phyloP scores from a whole-genome alignment of 2,797 vertebrate species.

The Kryptolebias ocellatus region DNA sequence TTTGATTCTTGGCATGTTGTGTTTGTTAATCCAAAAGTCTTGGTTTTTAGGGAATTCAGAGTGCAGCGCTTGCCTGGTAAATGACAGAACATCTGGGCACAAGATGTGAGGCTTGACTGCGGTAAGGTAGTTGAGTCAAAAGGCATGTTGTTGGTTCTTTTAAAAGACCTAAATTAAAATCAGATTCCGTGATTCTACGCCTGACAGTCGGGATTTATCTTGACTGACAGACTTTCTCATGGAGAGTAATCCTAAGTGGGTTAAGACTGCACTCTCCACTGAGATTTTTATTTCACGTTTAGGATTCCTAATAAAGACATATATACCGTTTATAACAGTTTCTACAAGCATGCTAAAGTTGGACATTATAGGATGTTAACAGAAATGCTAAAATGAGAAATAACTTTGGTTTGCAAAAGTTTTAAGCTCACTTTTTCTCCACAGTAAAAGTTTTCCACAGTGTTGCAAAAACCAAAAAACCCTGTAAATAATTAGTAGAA shows the following conservation, averaged over 20 bases:
- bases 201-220: slow-evolving; percentile 38
- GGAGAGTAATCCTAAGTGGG: slow-evolving; percentile 9
- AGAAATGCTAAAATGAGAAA: too few species aligned
- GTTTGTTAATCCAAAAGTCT: slow-evolving; percentile 59
- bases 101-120: slow-evolving; percentile 60
- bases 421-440: too few species aligned
- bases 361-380: background rate
- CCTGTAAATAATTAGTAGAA: background rate
- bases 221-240: slow-evolving; percentile 8
- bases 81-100: slow-evolving; percentile 65
- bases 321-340: background rate
- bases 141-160: slow-evolving; percentile 62
- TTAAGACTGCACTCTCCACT: slow-evolving; percentile 17
- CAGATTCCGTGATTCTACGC: slow-evolving; percentile 29
- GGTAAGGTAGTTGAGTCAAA: slow-evolving; percentile 30
- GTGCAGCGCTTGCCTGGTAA: slow-evolving; percentile 31
- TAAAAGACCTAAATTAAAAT: slow-evolving; percentile 56
- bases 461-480: too few species aligned
- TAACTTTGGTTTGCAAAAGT: background rate
- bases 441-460: background rate
- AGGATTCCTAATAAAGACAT: background rate
- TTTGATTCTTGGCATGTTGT: slow-evolving; percentile 45
- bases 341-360: background rate
- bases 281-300: slow-evolving; percentile 1
- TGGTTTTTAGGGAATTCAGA: slow-evolving; percentile 45